These are phyloP conservation scores for Apodemia hepburni DNA, from an alignment of 2,888 invertebrate species.

Conservation along the genomic window DNA sequence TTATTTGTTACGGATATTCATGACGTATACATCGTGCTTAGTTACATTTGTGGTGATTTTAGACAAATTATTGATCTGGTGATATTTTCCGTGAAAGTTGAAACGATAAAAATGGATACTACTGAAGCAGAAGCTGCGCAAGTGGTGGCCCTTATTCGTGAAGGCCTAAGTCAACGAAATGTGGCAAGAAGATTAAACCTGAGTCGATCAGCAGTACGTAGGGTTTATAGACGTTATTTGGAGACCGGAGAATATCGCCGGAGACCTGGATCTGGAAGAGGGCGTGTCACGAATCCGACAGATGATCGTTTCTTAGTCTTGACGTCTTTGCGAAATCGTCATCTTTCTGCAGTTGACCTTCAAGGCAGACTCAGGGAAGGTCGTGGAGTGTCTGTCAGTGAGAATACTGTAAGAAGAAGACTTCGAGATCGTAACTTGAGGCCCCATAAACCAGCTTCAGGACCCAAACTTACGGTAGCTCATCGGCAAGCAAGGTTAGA, in stretches of 20 bases:
- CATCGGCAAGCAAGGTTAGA: neutral
- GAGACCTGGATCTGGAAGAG: constrained; percentile 21
- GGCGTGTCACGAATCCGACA: constrained; percentile 18
- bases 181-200: constrained; percentile 9
- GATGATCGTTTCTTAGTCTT: neutral
- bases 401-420: too few species aligned
- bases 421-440: too few species aligned
- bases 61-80: too few species aligned
- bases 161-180: constrained; percentile 12
- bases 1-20: too few species aligned
- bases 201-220: constrained; percentile 10
- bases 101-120: constrained; percentile 12
- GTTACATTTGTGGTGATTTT: too few species aligned
- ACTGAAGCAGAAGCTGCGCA: constrained; percentile 8
- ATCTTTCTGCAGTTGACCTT: too few species aligned
- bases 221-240: constrained; percentile 26
- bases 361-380: too few species aligned
- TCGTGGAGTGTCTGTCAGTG: too few species aligned
- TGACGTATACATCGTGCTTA: too few species aligned
- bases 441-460: too few species aligned
- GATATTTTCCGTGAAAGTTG: too few species aligned
- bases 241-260: constrained; percentile 28
- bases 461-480: neutral
- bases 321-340: too few species aligned
- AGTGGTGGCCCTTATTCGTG: neutral